Evolutionary conservation across 1,140 invertebrate species (phyloP).

Genomic region (Caerostris extrusa): DNA sequence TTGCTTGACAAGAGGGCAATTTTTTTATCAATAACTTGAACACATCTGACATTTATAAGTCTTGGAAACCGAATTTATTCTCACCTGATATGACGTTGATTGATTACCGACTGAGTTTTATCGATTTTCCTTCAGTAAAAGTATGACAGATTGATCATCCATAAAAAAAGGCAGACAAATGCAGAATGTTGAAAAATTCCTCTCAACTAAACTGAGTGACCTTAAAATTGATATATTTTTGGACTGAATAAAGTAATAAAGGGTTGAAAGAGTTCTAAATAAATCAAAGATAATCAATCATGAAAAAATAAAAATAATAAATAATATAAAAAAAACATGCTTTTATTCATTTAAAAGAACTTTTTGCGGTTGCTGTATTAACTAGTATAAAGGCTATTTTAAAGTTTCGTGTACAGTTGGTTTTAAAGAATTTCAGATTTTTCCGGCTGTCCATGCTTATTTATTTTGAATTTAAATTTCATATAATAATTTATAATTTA

Average conservation of each 20-base stretch:
- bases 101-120: background rate
- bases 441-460: too few species aligned
- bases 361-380: too few species aligned
- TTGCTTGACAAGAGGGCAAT: background rate
- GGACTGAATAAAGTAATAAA: background rate
- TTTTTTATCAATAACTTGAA: background rate
- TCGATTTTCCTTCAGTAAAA: background rate
- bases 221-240: conserved; percentile 18
- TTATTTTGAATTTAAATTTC: too few species aligned
- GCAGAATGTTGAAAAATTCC: background rate
- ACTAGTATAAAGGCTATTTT: too few species aligned
- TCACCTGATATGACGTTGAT: background rate
- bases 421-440: too few species aligned
- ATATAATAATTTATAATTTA: too few species aligned
- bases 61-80: background rate
- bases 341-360: too few species aligned
- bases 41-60: background rate
- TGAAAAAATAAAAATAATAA: background rate
- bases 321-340: too few species aligned
- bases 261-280: background rate
- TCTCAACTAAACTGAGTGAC: background rate
- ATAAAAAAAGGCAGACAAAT: conserved; percentile 6
- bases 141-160: background rate
- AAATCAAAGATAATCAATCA: background rate
- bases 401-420: too few species aligned